Percentiles rank a stretch among this genome's conserved stretches.
These are phyloP conservation scores for Odobenus rosmarus DNA, from an alignment of 2,113 vertebrate species.

Conservation along the genomic window DNA sequence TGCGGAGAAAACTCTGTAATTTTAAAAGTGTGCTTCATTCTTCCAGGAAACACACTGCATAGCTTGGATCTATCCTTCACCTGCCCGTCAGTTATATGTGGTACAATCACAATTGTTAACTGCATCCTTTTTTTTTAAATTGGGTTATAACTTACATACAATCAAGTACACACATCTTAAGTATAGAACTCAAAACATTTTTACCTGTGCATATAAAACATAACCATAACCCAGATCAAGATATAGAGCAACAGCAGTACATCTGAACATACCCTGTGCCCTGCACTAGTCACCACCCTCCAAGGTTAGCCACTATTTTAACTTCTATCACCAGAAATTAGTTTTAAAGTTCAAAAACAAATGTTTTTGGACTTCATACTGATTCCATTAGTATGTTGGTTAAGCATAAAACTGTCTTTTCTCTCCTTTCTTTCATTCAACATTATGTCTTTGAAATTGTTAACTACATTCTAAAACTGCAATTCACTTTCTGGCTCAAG, in stretches of 20 bases:
- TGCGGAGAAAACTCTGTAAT: slow-evolving; percentile 76
- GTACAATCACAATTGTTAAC: slow-evolving; percentile 27
- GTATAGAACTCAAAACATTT: not conserved
- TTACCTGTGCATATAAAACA: not conserved
- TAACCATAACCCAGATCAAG: not conserved
- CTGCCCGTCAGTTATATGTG: not conserved
- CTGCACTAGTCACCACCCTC: not conserved
- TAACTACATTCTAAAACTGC: slow-evolving; percentile 70
- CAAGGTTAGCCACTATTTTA: not conserved
- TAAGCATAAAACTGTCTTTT: too few species aligned
- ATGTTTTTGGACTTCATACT: slow-evolving; percentile 1
- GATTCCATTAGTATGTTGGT: too few species aligned
- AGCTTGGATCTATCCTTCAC: not conserved
- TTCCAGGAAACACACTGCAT: slow-evolving; percentile 21
- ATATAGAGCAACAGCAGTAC: not conserved
- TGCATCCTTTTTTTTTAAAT: not conserved
- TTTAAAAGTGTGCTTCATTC: slow-evolving; percentile 59
- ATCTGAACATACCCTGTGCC: not conserved
- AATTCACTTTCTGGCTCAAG: slow-evolving; percentile 46
- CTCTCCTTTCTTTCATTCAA: slow-evolving; percentile 27
- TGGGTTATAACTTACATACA: not conserved
- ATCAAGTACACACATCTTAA: not conserved
- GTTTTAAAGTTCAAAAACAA: not conserved
- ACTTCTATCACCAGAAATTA: not conserved
- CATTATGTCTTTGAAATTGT: not conserved